phyloP scores from a whole-genome alignment of 2,113 vertebrate genomes.

The Thinocorus orbignyianus region DNA sequence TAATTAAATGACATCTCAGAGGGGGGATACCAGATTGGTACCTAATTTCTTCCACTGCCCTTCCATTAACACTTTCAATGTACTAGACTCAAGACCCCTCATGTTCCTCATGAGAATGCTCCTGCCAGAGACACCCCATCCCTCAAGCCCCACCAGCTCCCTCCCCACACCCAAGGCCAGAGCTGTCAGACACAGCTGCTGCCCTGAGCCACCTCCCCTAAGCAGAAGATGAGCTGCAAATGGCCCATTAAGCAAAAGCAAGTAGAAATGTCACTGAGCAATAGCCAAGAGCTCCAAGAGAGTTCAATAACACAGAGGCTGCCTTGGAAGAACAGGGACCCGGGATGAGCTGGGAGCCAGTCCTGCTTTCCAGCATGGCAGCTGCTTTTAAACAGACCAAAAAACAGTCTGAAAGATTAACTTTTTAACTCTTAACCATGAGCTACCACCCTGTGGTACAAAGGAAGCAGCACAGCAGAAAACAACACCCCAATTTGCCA shows the following conservation, averaged over 20 bases:
- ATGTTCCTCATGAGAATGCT: not conserved
- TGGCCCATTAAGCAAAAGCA: not conserved
- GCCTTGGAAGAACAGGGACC: not conserved
- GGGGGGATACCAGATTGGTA: not conserved
- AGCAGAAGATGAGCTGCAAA: fast-evolving
- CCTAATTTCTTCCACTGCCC: not conserved
- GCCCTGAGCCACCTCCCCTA: not conserved
- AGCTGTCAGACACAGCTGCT: not conserved
- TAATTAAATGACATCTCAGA: not conserved
- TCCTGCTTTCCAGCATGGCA: not conserved
- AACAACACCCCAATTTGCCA: not conserved
- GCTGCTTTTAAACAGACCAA: fast-evolving
- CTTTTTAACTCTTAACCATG: fast-evolving
- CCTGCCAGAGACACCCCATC: fast-evolving
- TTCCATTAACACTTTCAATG: not conserved
- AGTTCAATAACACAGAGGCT: fast-evolving
- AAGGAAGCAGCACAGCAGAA: not conserved
- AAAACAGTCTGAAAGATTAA: not conserved
- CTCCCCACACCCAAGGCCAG: no score
- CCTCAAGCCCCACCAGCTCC: no score
- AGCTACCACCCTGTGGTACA: fast-evolving
- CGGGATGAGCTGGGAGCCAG: fast-evolving
- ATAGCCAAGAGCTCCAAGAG: fast-evolving
- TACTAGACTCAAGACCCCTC: not conserved
- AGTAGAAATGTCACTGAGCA: not conserved